Base-by-base conservation (phyloP, 2,113 vertebrate species). In the Chrysemys picta region DNA sequence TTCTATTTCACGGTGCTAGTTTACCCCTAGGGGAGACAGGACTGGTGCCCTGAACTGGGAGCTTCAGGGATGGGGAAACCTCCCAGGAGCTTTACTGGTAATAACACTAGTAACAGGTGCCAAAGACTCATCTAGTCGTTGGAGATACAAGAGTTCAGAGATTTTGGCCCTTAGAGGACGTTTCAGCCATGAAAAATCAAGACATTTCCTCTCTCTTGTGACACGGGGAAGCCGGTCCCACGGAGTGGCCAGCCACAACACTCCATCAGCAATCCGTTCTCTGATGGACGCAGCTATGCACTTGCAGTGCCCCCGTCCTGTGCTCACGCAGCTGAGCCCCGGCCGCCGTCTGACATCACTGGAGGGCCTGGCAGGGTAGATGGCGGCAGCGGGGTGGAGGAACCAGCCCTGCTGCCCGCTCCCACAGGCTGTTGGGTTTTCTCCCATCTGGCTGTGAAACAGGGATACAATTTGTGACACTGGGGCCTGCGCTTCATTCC, bases 401-500 rank as follows among this genome's bases (percentile, higher is more conserved):
- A 57, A 57, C 56, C 87, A 49, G 2, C 45, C 3, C 2, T 5
- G 3, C 45, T 7, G 72, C 50, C 49, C 65, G 50, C 38, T n/a
- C 72, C 22, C 22, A 17, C 16, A 19, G 72, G 13, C 69, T 29
- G 27, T 75, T 16, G 3, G 69, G 84, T 3, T 87, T 53, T 80
- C 89, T 25, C 0, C 45, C 21, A 54, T 38, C 85, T 3, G 38
- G 6, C n/a, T 82, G 5, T 0, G 0, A 17, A 50, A 52, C 38
- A 14, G 49, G 27, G 52, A 8, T 85, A 38, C 14, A 17, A n/a
- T 22, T 75, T 42, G 35, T 19, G 35, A n/a, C 31, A 42, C 38
- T 24, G 38, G n/a, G 42, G 1, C 3, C 0, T 1, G 0, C 24
- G n/a, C 25, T 86, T 88, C 0, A 0, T 1, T 57, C 50, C 3